Conservation (phyloP, 2,797 vertebrate species). For the Propithecus perrieri region DNA sequence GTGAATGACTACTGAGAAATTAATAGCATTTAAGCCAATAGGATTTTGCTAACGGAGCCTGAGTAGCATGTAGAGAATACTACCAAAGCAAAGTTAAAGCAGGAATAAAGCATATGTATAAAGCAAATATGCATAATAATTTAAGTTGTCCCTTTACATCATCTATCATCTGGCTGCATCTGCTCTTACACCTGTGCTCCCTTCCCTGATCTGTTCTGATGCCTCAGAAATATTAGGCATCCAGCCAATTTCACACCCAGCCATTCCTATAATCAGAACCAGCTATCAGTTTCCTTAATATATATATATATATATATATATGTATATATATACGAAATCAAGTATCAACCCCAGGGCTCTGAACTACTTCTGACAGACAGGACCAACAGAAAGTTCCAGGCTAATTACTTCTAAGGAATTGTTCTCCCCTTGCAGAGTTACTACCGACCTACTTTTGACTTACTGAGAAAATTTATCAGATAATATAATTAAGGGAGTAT, state of each 20-base stretch:
- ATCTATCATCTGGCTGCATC: conserved; percentile 69
- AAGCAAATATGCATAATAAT: conserved; percentile 63
- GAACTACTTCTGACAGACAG: conserved; percentile 61
- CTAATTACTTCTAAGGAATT: conserved; percentile 58
- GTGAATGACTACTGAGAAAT: conserved; percentile 44
- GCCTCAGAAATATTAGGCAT: conserved; percentile 65
- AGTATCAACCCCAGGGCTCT: conserved; percentile 58
- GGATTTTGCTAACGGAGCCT: conserved; percentile 38
- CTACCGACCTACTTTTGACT: conserved; percentile 52
- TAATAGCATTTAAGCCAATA: conserved; percentile 22
- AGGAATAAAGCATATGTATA: conserved; percentile 50
- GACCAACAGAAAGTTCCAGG: conserved; percentile 51
- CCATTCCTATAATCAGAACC: conserved; percentile 29
- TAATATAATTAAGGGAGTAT: conserved; percentile 64
- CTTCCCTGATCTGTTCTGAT: conserved; percentile 66
- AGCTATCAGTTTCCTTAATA: conserved; percentile 32
- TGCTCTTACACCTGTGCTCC: conserved; percentile 81
- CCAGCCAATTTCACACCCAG: conserved; percentile 48
- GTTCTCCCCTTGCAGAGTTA: conserved; percentile 42
- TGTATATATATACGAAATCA: not conserved
- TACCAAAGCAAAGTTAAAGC: conserved; percentile 52
- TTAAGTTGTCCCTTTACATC: conserved; percentile 73
- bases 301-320: not conserved
- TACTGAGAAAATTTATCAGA: conserved; percentile 64
- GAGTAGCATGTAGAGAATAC: conserved; percentile 51